Evolutionary conservation across 1,140 invertebrate genomes (phyloP).

Genomic region (Ephestia elutella): DNA sequence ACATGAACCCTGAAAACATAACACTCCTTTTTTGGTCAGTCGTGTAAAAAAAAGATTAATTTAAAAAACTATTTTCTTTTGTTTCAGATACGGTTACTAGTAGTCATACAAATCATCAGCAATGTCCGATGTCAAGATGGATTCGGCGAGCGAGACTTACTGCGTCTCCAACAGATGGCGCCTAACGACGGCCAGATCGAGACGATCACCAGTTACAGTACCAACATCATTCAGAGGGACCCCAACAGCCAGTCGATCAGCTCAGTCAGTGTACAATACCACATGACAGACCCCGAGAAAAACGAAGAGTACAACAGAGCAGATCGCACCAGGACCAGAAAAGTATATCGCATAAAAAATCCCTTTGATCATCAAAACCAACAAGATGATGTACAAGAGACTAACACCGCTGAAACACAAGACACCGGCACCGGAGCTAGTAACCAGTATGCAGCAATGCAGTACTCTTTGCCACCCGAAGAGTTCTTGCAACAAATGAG

Average conservation of each 20-base stretch:
- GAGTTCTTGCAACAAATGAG: constrained; percentile 66
- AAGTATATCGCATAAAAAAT: constrained; percentile 65
- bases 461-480: constrained; percentile 69
- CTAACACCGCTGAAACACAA: constrained; percentile 29
- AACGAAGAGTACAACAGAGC: constrained; percentile 45
- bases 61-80: too few species aligned
- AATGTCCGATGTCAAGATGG: constrained; percentile 56
- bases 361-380: constrained; percentile 46
- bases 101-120: constrained; percentile 44
- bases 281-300: constrained; percentile 44
- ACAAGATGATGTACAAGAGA: constrained; percentile 35
- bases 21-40: too few species aligned
- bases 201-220: constrained; percentile 44
- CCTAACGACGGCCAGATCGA: constrained; percentile 46
- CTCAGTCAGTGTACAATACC: constrained; percentile 49
- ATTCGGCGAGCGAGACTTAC: constrained; percentile 50
- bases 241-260: constrained; percentile 44
- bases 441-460: constrained; percentile 64
- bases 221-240: constrained; percentile 50
- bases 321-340: constrained; percentile 41
- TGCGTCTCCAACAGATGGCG: constrained; percentile 47
- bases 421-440: constrained; percentile 64
- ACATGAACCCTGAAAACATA: too few species aligned
- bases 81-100: constrained; percentile 71
- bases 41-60: too few species aligned